Evolutionary conservation across 2,888 invertebrate genomes (phyloP).

Genomic region (Isotomurus palustris): DNA sequence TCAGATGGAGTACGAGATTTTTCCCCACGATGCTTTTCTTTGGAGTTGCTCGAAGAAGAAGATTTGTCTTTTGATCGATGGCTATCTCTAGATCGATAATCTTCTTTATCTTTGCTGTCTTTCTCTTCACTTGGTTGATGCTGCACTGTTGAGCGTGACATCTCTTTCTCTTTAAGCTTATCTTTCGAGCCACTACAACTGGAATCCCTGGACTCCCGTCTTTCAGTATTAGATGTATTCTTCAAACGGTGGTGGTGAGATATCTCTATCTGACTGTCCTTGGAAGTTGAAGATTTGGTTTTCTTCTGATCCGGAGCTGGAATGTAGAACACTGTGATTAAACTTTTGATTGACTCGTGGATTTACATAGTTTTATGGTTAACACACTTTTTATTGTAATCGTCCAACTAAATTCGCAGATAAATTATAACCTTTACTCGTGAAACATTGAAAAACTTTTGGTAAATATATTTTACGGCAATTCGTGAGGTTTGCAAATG

Average conservation of each 20-base stretch:
- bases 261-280: constrained; percentile 5
- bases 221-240: constrained; percentile 25
- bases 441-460: no score
- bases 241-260: constrained; percentile 24
- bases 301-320: constrained; percentile 36
- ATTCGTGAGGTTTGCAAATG: no score
- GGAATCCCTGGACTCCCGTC: constrained; percentile 36
- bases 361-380: no score
- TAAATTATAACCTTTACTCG: no score
- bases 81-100: constrained; percentile 16
- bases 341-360: no score
- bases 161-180: constrained; percentile 39
- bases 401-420: no score
- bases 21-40: constrained; percentile 35
- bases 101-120: constrained; percentile 29
- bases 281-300: constrained; percentile 39
- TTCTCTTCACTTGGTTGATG: background rate
- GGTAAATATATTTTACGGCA: no score
- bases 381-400: no score
- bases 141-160: background rate
- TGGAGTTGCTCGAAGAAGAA: background rate
- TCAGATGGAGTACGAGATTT: constrained; percentile 37
- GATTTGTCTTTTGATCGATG: constrained; percentile 15
- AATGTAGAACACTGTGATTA: no score
- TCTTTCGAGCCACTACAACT: constrained; percentile 31